Percentiles rank a stretch among this genome's conserved stretches.
phyloP scores from a whole-genome alignment of 1,140 invertebrate species.

The Tachypleus tridentatus region DNA sequence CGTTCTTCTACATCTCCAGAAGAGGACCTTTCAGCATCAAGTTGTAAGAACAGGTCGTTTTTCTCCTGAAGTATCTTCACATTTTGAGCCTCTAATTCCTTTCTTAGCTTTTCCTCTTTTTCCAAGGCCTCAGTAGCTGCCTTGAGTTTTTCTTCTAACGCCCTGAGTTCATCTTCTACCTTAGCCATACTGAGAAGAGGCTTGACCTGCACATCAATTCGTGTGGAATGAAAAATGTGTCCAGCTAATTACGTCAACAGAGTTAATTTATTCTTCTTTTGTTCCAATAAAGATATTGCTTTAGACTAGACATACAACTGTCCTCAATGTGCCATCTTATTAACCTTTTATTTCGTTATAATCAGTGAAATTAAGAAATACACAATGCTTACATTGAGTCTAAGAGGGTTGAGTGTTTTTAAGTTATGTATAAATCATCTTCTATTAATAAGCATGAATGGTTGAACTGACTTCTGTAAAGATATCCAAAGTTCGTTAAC shows the following conservation, averaged over 20 bases:
- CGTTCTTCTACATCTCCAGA: slow-evolving; percentile 83
- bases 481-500: too few species aligned
- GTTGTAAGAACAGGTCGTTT: slow-evolving; percentile 67
- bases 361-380: too few species aligned
- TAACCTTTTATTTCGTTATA: too few species aligned
- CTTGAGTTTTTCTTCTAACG: slow-evolving; percentile 82
- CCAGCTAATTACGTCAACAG: background rate
- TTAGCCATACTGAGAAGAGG: slow-evolving; percentile 95
- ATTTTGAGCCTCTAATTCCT: slow-evolving; percentile 90
- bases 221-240: background rate
- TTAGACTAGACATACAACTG: too few species aligned
- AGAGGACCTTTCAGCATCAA: slow-evolving; percentile 83
- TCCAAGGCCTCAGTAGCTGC: slow-evolving; percentile 88
- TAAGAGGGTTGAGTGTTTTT: too few species aligned
- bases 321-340: too few species aligned
- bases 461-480: too few species aligned
- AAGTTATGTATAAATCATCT: too few species aligned
- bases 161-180: slow-evolving; percentile 95
- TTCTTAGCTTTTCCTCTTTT: slow-evolving; percentile 88
- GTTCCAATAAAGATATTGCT: too few species aligned
- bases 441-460: too few species aligned
- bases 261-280: too few species aligned
- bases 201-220: slow-evolving; percentile 50
- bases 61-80: slow-evolving; percentile 83
- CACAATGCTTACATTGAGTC: too few species aligned